Evolutionary conservation across 1,140 invertebrate genomes (phyloP).

Genomic region (Colletes latitarsis): DNA sequence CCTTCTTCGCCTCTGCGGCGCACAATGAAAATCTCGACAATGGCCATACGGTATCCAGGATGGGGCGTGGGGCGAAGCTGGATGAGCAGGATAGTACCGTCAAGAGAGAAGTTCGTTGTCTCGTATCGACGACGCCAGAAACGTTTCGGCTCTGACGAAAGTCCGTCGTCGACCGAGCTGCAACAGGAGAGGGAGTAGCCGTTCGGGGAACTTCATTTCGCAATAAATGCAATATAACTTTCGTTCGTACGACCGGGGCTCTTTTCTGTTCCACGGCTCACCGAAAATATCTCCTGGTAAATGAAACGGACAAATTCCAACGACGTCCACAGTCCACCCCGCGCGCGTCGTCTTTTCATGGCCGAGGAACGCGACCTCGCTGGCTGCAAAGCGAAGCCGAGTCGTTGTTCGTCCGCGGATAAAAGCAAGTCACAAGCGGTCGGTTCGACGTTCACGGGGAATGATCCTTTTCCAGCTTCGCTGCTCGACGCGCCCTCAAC

Average conservation of each 20-base stretch:
- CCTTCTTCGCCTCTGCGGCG: constrained; percentile 40
- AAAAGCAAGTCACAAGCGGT: constrained; percentile 33
- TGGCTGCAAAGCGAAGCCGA: constrained; percentile 21
- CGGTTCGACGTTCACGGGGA: constrained; percentile 26
- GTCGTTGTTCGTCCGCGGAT: constrained; percentile 47
- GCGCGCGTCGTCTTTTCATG: constrained; percentile 36
- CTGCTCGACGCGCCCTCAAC: neutral
- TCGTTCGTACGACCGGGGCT: constrained; percentile 28
- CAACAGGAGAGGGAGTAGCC: neutral
- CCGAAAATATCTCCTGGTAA: constrained; percentile 66
- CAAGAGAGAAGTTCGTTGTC: constrained; percentile 40
- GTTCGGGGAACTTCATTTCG: constrained; percentile 64
- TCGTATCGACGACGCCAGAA: constrained; percentile 51
- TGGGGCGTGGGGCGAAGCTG: neutral
- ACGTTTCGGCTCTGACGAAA: constrained; percentile 45
- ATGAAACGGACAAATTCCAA: constrained; percentile 67
- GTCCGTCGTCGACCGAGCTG: neutral
- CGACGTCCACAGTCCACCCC: constrained; percentile 30
- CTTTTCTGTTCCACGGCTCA: constrained; percentile 51
- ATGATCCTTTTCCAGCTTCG: neutral
- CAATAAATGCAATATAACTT: constrained; percentile 71
- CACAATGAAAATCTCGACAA: constrained; percentile 72
- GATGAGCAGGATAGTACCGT: constrained; percentile 47
- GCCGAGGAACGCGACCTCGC: constrained; percentile 22
- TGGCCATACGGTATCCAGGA: constrained; percentile 49